Evolutionary conservation across 2,888 invertebrate species (phyloP).

Genomic region (Erannis defoliaria): DNA sequence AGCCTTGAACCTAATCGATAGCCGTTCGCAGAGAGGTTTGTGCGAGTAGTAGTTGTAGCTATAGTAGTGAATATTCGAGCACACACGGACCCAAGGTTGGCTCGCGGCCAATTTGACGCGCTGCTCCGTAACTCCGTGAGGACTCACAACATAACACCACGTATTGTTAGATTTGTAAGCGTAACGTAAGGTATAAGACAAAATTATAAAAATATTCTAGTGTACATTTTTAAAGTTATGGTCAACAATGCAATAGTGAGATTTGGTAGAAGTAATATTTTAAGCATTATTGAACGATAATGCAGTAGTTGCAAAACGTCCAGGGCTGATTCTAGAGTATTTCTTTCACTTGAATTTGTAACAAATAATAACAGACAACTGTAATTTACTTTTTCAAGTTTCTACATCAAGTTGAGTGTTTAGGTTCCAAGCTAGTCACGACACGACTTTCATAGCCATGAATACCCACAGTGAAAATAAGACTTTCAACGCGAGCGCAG

Average conservation of each 20-base stretch:
- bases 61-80: slow-evolving; percentile 42
- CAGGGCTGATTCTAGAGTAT: no score
- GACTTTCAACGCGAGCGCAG: slow-evolving; percentile 37
- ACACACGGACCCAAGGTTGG: slow-evolving; percentile 50
- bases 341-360: no score
- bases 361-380: neutral
- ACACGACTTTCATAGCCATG: slow-evolving; percentile 22
- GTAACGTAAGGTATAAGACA: slow-evolving; percentile 1
- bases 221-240: neutral
- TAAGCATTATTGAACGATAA: no score
- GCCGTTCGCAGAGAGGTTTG: slow-evolving; percentile 32
- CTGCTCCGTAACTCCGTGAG: slow-evolving; percentile 13
- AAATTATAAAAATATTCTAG: neutral
- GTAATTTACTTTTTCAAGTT: neutral
- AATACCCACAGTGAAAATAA: slow-evolving; percentile 35
- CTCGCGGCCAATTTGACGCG: slow-evolving; percentile 45
- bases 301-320: no score
- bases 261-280: no score
- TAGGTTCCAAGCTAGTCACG: neutral
- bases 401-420: neutral
- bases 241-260: neutral
- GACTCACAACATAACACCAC: slow-evolving; percentile 1
- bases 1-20: slow-evolving; percentile 46
- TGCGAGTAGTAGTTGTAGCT: slow-evolving; percentile 12
- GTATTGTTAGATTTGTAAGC: slow-evolving; percentile 6